Percentiles rank a stretch among this genome's conserved stretches.
Evolutionary conservation across 1,140 invertebrate species (phyloP).

Genomic region (Gyrodactylus salaris): DNA sequence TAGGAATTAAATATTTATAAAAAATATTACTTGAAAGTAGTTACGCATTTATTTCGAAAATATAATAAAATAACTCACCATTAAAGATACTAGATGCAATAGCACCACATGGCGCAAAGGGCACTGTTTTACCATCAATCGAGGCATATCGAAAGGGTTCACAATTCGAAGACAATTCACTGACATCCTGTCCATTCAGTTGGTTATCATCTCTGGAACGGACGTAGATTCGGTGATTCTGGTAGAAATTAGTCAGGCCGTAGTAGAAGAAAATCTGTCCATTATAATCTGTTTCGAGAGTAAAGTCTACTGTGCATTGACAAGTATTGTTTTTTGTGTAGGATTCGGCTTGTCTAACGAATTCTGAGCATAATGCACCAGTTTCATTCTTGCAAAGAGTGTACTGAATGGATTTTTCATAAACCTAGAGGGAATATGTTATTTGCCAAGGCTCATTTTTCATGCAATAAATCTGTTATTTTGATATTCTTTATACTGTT

Average conservation of each 20-base stretch:
- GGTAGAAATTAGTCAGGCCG: slow-evolving; percentile 5
- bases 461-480: too few relatives aligned
- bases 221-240: slow-evolving; percentile 8
- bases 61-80: slow-evolving; percentile 4
- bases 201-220: slow-evolving; percentile 4
- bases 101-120: slow-evolving; percentile 7
- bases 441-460: too few relatives aligned
- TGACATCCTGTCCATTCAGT: slow-evolving; percentile 1
- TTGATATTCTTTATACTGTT: too few relatives aligned
- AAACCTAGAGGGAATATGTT: not conserved
- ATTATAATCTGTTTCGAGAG: not conserved
- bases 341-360: not conserved
- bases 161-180: not conserved
- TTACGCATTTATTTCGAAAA: not conserved
- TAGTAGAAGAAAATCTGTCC: slow-evolving; percentile 3
- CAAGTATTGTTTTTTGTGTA: not conserved
- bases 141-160: not conserved
- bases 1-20: too few relatives aligned
- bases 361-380: not conserved
- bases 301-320: not conserved
- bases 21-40: not conserved
- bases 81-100: slow-evolving; percentile 7
- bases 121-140: not conserved
- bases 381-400: not conserved
- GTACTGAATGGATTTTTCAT: not conserved